These are phyloP conservation scores for Drosophila macrospina DNA, from an alignment of 2,888 invertebrate species.

Conservation along the genomic window DNA sequence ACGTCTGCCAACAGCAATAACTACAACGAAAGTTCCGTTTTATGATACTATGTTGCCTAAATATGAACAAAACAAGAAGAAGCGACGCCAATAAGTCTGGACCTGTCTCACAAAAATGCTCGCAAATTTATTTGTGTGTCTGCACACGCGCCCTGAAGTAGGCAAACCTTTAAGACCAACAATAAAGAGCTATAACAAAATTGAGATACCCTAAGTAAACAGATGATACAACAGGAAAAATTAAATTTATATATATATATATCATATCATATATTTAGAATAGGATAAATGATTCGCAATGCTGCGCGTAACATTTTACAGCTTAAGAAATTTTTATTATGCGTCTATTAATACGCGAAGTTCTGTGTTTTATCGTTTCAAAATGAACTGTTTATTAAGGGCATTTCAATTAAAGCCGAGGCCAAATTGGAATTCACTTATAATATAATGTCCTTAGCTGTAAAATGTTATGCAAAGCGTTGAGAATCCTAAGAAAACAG, in stretches of 20 bases:
- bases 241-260: not conserved
- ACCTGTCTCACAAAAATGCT: slow-evolving; percentile 54
- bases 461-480: too few relatives aligned
- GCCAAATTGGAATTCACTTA: too few relatives aligned
- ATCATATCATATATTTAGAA: too few relatives aligned
- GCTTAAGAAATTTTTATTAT: too few relatives aligned
- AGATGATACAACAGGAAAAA: not conserved
- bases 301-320: too few relatives aligned
- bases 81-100: slow-evolving; percentile 81
- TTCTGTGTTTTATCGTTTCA: too few relatives aligned
- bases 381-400: too few relatives aligned
- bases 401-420: too few relatives aligned
- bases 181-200: not conserved
- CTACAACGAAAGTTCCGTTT: slow-evolving; percentile 57
- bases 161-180: slow-evolving; percentile 32
- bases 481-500: too few relatives aligned
- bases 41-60: slow-evolving; percentile 66
- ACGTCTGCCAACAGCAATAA: slow-evolving; percentile 42
- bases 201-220: slow-evolving; percentile 34
- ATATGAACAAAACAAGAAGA: slow-evolving; percentile 52
- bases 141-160: slow-evolving; percentile 51
- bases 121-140: slow-evolving; percentile 64
- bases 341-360: too few relatives aligned
- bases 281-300: too few relatives aligned
- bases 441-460: too few relatives aligned